Evolutionary conservation across 35 echinoderm and acorn worm species (phyloP).

Genomic region (Acanthaster planci): DNA sequence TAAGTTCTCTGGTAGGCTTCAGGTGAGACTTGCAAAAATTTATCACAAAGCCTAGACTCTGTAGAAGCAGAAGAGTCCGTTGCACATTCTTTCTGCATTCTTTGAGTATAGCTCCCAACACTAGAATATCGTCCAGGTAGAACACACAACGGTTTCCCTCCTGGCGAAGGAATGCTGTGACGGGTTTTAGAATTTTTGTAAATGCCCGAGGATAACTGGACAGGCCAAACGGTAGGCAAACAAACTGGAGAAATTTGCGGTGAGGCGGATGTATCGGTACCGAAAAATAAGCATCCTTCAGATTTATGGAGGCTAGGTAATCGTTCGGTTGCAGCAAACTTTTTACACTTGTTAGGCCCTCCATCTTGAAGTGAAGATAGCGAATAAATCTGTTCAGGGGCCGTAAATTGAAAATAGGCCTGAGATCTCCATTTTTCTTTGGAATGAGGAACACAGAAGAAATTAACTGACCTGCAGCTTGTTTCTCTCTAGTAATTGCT

Average conservation of each 20-base stretch:
- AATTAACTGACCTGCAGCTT: too few relatives aligned
- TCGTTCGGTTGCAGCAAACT: not conserved
- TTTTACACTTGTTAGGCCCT: not conserved
- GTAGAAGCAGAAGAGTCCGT: not conserved
- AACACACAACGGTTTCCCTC: not conserved
- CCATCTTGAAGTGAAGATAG: conserved; percentile 51
- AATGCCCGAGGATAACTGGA: not conserved
- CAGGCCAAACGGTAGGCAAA: not conserved
- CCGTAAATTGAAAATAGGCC: too few relatives aligned
- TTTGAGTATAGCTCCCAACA: not conserved
- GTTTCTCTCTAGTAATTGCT: too few relatives aligned
- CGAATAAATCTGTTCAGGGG: conserved; percentile 19
- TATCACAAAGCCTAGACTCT: not conserved
- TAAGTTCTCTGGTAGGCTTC: not conserved
- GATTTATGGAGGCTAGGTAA: conserved; percentile 40
- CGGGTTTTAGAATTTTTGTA: not conserved
- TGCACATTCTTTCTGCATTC: not conserved
- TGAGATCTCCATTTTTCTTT: too few relatives aligned
- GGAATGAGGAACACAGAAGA: too few relatives aligned
- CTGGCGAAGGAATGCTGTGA: not conserved
- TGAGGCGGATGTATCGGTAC: conserved; percentile 8
- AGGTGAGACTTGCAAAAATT: conserved; percentile 2
- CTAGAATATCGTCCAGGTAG: not conserved
- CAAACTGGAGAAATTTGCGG: conserved; percentile 34
- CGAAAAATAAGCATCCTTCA: conserved; percentile 40